Evolutionary conservation across 2,113 vertebrate species (phyloP).

Genomic region (Corythornis cristatus): DNA sequence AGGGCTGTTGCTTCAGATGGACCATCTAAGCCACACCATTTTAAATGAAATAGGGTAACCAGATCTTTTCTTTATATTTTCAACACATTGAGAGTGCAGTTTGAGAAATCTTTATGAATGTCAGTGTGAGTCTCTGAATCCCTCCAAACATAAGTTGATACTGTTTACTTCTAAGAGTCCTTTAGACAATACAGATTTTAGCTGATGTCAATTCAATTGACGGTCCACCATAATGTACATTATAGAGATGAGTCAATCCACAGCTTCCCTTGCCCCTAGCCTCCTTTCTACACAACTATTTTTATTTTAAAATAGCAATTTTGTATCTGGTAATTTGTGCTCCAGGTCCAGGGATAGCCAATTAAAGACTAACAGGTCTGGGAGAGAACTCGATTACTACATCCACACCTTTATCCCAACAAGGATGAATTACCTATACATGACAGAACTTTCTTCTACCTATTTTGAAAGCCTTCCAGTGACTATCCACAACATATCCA

Average conservation of each 20-base stretch:
- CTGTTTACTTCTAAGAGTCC: not conserved
- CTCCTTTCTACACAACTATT: not conserved
- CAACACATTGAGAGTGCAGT: not conserved
- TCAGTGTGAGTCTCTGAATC: not conserved
- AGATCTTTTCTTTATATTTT: not conserved
- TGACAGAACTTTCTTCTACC: not conserved
- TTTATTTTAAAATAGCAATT: not conserved
- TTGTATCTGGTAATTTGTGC: not conserved
- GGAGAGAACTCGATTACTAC: not conserved
- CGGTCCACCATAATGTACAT: not conserved
- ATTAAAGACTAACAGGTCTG: not conserved
- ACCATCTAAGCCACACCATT: not conserved
- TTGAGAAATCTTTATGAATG: not conserved
- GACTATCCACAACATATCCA: not conserved
- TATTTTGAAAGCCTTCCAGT: not conserved
- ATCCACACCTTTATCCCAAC: not conserved
- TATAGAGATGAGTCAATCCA: not conserved
- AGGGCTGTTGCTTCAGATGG: not conserved
- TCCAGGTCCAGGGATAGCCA: not conserved
- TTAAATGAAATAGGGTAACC: not conserved
- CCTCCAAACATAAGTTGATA: not conserved
- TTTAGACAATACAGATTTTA: not conserved
- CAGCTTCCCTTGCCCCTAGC: rapidly evolving
- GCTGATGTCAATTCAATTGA: not conserved
- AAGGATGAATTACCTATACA: not conserved